Evolutionary conservation across 2,888 invertebrate species (phyloP).

Genomic region (Hypena proboscidalis): DNA sequence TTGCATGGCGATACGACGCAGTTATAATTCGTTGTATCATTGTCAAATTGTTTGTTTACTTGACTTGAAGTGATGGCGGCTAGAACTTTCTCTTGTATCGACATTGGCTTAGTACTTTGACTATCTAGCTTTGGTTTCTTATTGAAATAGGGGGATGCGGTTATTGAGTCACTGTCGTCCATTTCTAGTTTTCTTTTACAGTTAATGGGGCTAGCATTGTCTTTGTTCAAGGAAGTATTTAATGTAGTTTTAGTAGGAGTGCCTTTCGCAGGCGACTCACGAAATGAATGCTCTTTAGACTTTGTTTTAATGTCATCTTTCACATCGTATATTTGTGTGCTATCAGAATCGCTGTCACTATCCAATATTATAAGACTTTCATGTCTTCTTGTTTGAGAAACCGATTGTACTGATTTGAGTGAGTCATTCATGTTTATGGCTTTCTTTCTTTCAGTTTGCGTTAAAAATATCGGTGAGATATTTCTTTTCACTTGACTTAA

Average conservation of each 20-base stretch:
- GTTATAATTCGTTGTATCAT: conserved; percentile 50
- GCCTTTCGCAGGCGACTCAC: background rate
- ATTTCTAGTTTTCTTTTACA: conserved; percentile 61
- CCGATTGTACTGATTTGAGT: conserved; percentile 21
- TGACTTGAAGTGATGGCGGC: conserved; percentile 61
- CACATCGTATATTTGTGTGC: conserved; percentile 55
- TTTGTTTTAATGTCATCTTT: conserved; percentile 28
- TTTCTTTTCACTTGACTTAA: conserved; percentile 50
- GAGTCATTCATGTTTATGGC: conserved; percentile 21
- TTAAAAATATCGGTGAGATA: conserved; percentile 66
- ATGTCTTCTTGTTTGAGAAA: conserved; percentile 32
- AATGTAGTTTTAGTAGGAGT: conserved; percentile 9
- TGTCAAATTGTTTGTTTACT: conserved; percentile 35
- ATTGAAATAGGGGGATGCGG: conserved; percentile 70
- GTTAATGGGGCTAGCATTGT: conserved; percentile 26
- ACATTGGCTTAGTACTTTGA: conserved; percentile 43
- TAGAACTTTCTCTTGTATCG: conserved; percentile 67
- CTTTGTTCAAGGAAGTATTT: conserved; percentile 17
- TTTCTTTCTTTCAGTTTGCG: conserved; percentile 65
- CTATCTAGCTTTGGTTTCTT: conserved; percentile 65
- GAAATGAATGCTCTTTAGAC: background rate
- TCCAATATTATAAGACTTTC: conserved; percentile 68
- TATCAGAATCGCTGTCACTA: conserved; percentile 70
- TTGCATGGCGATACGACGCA: conserved; percentile 51
- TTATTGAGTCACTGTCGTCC: conserved; percentile 49